phyloP scores from a whole-genome alignment of 1,140 invertebrate genomes.

The Gyrodactylus bullatarudis region DNA sequence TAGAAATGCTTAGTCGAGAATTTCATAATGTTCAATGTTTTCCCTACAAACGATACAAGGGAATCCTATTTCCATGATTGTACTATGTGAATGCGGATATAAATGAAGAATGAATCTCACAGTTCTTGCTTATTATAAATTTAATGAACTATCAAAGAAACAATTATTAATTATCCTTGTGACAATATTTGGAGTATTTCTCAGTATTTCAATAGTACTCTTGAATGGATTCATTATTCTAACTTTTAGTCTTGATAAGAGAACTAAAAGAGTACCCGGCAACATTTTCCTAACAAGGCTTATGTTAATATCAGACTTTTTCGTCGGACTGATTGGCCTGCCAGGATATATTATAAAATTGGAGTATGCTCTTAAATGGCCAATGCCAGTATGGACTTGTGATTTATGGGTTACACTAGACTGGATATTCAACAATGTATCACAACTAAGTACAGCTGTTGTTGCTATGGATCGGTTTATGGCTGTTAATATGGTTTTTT shows the following conservation, averaged over 20 bases:
- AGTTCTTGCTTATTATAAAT: too few species aligned
- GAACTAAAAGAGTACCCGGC: not conserved
- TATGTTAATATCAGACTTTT: not conserved
- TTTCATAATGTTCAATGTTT: too few species aligned
- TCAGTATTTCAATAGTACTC: not conserved
- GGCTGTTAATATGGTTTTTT: not conserved
- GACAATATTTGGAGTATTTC: not conserved
- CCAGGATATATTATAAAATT: not conserved
- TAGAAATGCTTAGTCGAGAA: too few species aligned
- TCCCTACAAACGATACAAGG: too few species aligned
- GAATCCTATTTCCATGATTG: too few species aligned
- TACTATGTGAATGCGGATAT: too few species aligned
- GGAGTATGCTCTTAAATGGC: not conserved
- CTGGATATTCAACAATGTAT: not conserved
- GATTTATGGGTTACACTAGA: not conserved
- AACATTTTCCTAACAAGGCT: not conserved
- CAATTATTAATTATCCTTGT: conserved; percentile 4
- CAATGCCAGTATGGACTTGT: not conserved
- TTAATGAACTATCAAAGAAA: not conserved
- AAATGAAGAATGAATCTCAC: too few species aligned
- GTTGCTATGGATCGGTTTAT: not conserved
- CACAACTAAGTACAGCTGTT: not conserved
- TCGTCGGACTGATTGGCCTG: not conserved
- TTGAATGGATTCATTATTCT: not conserved
- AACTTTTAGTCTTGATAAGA: not conserved